Evolutionary conservation across 2,797 vertebrate genomes (phyloP).

Genomic region (Loris lydekkerianus): DNA sequence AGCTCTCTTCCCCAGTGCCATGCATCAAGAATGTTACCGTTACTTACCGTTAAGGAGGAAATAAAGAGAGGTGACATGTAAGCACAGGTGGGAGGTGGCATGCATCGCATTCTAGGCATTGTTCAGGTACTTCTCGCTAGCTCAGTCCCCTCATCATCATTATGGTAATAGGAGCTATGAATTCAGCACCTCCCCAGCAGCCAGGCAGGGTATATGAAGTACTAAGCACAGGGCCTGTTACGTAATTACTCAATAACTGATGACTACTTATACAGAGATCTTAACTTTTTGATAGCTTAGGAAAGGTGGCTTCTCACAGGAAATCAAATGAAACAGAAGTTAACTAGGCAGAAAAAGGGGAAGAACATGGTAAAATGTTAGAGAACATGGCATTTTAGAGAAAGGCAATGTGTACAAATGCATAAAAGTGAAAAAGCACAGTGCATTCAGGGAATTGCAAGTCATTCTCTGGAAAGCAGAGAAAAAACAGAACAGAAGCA

Average conservation of each 20-base stretch:
- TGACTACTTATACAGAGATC: conserved; percentile 38
- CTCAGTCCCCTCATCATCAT: background rate
- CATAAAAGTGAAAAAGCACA: background rate
- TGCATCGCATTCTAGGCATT: background rate
- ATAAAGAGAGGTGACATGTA: background rate
- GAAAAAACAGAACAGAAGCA: background rate
- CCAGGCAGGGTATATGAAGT: background rate
- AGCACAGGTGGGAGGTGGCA: background rate
- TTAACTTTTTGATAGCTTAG: conserved; percentile 48
- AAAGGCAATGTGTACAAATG: background rate
- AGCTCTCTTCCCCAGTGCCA: background rate
- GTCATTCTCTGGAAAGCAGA: background rate
- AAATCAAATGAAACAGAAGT: conserved; percentile 46
- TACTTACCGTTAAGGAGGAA: background rate
- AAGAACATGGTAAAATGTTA: background rate
- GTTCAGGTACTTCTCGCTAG: background rate
- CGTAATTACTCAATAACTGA: background rate
- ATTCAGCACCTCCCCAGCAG: background rate
- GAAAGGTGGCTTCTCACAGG: conserved; percentile 39
- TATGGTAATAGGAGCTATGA: background rate
- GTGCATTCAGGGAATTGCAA: background rate
- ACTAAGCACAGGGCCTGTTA: conserved; percentile 7
- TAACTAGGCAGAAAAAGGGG: conserved; percentile 28
- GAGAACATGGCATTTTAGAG: background rate
- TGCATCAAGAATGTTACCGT: background rate